These are phyloP conservation scores for Holothuria leucospilota DNA, from an alignment of 53 echinoderm and acorn worm species.

Conservation along the genomic window DNA sequence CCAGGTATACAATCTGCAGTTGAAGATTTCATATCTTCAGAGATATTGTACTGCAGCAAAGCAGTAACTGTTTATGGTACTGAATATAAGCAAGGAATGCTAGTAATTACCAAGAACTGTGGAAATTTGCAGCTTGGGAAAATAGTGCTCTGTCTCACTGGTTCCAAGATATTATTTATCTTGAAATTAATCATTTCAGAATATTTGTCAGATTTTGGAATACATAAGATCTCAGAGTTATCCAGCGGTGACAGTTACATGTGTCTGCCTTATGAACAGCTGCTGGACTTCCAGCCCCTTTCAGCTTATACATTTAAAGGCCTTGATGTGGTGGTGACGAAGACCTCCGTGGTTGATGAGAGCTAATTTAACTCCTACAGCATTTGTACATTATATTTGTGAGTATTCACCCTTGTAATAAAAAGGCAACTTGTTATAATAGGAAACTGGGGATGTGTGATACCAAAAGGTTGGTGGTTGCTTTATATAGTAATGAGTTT, in stretches of 20 bases:
- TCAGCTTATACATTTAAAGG: constrained; percentile 31
- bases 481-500: too few relatives aligned
- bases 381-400: too few relatives aligned
- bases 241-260: background rate
- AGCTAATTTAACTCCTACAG: background rate
- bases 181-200: constrained; percentile 22
- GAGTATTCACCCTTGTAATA: too few relatives aligned
- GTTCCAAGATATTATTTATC: constrained; percentile 39
- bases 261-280: constrained; percentile 6
- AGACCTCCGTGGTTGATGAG: constrained; percentile 7
- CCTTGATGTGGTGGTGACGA: constrained; percentile 1
- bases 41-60: background rate
- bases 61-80: background rate
- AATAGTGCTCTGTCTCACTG: background rate
- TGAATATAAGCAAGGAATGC: constrained; percentile 25
- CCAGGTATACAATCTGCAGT: constrained; percentile 33
- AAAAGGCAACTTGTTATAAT: too few relatives aligned
- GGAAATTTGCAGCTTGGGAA: background rate
- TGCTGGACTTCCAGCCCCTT: constrained; percentile 56
- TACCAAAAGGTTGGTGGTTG: too few relatives aligned
- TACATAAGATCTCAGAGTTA: constrained; percentile 9
- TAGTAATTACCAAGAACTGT: background rate
- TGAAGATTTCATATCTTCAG: background rate
- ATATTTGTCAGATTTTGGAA: constrained; percentile 37
- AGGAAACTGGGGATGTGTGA: too few relatives aligned